Percentiles rank a stretch among this genome's conserved stretches.
These are phyloP conservation scores for Aradophagus sp. DNA, from an alignment of 1,140 invertebrate genomes.

Conservation along the genomic window DNA sequence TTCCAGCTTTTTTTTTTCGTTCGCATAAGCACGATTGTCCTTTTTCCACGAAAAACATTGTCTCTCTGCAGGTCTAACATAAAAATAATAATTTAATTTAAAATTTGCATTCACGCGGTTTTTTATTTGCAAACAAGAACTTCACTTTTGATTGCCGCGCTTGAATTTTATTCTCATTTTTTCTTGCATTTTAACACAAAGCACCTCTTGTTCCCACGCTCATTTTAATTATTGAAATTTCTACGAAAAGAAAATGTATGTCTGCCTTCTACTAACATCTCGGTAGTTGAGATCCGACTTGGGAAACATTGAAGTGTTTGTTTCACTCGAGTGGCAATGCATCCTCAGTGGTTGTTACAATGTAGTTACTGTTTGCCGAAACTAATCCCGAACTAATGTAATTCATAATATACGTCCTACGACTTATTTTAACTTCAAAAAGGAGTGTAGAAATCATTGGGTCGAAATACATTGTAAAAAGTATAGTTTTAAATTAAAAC, in stretches of 20 bases:
- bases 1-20: slow-evolving; percentile 1
- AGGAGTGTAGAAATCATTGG: slow-evolving; percentile 18
- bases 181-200: slow-evolving; percentile 9
- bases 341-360: slow-evolving; percentile 28
- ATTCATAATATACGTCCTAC: slow-evolving; percentile 28
- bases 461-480: no score
- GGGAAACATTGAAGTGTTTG: slow-evolving; percentile 38
- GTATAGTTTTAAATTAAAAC: no score
- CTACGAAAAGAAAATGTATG: slow-evolving; percentile 18
- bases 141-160: no score
- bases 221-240: slow-evolving; percentile 27
- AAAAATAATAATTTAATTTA: no score
- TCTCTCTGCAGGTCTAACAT: no score
- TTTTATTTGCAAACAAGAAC: no score
- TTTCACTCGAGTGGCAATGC: slow-evolving; percentile 24
- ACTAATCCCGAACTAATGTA: slow-evolving; percentile 35
- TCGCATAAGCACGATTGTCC: no score
- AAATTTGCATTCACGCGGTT: no score
- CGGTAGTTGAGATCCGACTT: slow-evolving; percentile 2
- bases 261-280: slow-evolving; percentile 1
- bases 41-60: no score
- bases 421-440: slow-evolving; percentile 11
- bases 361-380: slow-evolving; percentile 47
- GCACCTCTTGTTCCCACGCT: neutral
- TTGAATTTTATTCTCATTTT: no score